phyloP scores from a whole-genome alignment of 2,113 vertebrate genomes.

The Muscicapa adusta region DNA sequence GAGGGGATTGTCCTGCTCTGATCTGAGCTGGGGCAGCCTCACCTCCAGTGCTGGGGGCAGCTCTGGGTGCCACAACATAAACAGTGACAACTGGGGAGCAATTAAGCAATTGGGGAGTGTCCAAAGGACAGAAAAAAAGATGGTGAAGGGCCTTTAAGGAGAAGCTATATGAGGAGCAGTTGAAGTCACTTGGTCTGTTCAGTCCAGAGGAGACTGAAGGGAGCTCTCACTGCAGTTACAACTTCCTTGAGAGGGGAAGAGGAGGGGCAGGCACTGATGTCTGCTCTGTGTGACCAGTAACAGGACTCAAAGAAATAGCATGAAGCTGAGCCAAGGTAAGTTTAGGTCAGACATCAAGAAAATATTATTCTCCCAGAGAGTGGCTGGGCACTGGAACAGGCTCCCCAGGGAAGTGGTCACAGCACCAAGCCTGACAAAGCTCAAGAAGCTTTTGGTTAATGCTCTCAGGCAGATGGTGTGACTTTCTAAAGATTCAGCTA shows the following conservation, averaged over 20 bases:
- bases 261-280: background rate
- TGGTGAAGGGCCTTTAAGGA: background rate
- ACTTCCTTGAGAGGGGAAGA: background rate
- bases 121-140: background rate
- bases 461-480: background rate
- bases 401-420: background rate
- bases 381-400: background rate
- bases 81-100: background rate
- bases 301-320: background rate
- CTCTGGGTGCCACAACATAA: background rate
- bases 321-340: background rate
- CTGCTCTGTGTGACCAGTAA: background rate
- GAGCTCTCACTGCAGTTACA: background rate
- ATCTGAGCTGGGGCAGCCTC: accelerated
- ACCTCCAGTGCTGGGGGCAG: accelerated
- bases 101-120: background rate
- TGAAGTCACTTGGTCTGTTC: background rate
- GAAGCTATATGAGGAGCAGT: accelerated
- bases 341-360: background rate
- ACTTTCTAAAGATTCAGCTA: background rate
- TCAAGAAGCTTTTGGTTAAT: background rate
- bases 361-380: background rate
- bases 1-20: background rate
- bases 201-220: background rate
- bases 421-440: background rate